Base-by-base conservation (phyloP, 2,888 invertebrate species). In the Sarcophaga variegata region DNA sequence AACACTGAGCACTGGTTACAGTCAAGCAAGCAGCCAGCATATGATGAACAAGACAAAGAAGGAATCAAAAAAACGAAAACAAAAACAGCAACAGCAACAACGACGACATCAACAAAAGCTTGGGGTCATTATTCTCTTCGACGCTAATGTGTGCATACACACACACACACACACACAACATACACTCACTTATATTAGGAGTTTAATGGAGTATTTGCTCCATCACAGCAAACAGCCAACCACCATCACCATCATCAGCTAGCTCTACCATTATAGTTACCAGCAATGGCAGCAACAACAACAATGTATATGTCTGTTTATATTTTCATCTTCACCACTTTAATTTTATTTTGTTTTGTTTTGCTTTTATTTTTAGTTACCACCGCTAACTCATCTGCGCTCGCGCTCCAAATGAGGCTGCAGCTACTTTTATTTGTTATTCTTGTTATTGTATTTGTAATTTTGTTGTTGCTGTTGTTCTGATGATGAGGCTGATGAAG, bases 81-180 rank as follows among this genome's bases (percentile, higher is more conserved):
- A 70, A 20, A n/a, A 62, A 20, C 60, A 54, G 27, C 63, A 60
- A 59, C 69, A 74, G 27, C 67, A 62, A 45, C 69, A 62, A 66
- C 86, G 70, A 72, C 79, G 88, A 86, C 89, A 90, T 89, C 90
- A 89, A 90, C 90, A 90, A 91, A 78, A 90, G 91, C 91, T 92
- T 92, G 92, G 93, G 92, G 92, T 92, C 92, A 92, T 92, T 92
- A 92, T 92, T 92, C 92, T 93, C 92, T 92, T 92, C 91, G 90
- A 85, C 77, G 85, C 70, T 87, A 79, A 83, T 84, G 83, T 84
- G 66, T 47, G 71, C 60, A 87, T 54, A 37, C 49, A 79, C 54
- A 70, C 45, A 90, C 90, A 88, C 89, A 49, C 27, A 22, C 37
- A 10, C 69, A 79, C 54, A 70, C 45, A 90, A n/a, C n/a, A 76